Evolutionary conservation across 2,888 invertebrate genomes (phyloP).

Genomic region (Oxystoma pomonae): DNA sequence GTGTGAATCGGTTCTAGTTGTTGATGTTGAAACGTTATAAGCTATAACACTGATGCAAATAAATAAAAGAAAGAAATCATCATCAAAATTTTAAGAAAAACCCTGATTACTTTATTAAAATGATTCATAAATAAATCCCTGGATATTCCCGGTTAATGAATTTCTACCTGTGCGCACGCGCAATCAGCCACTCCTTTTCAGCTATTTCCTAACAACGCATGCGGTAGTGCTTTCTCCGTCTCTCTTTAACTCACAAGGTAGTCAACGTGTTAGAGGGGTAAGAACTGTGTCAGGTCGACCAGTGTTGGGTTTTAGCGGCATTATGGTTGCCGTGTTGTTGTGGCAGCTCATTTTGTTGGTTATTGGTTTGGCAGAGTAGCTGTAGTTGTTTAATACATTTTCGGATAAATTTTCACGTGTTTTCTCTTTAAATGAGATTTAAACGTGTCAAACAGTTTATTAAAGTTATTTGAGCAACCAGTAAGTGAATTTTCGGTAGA

Average conservation of each 20-base stretch:
- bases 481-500: neutral
- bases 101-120: neutral
- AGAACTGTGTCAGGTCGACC: neutral
- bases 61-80: no score
- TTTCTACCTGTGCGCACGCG: neutral
- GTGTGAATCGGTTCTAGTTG: no score
- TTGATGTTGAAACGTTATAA: no score
- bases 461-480: neutral
- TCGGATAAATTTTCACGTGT: neutral
- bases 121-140: neutral
- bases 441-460: neutral
- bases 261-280: neutral
- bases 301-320: neutral
- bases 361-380: neutral
- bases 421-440: neutral
- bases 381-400: neutral
- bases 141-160: neutral
- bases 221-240: no score
- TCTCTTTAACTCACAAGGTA: no score
- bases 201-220: neutral
- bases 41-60: no score
- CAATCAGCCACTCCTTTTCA: neutral
- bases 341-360: neutral
- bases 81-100: neutral
- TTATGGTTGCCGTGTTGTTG: neutral